These are phyloP conservation scores for Amblyraja radiata DNA, from an alignment of 2,797 vertebrate genomes.

Conservation along the genomic window DNA sequence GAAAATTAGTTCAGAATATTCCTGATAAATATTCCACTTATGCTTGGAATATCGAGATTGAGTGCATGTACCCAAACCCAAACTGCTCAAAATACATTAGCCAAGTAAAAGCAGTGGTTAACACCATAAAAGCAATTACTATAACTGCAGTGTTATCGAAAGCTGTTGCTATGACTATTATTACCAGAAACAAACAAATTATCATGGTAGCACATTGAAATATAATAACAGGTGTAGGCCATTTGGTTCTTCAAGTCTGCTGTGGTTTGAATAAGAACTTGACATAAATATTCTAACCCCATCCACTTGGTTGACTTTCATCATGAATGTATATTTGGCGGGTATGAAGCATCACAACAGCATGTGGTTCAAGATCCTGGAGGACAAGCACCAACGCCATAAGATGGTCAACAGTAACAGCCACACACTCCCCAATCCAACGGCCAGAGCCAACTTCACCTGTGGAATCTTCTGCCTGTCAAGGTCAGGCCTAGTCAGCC, in stretches of 20 bases:
- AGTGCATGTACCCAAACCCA: neutral
- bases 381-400: no score
- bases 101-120: neutral
- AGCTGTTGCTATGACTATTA: neutral
- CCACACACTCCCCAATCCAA: no score
- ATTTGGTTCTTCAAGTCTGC: neutral
- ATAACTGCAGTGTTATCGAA: neutral
- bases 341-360: no score
- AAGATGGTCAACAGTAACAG: no score
- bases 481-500: no score
- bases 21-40: neutral
- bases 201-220: neutral
- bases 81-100: neutral
- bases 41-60: neutral
- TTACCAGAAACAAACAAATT: neutral
- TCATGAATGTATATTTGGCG: no score
- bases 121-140: neutral
- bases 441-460: no score
- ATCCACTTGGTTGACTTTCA: no score
- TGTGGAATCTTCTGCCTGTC: no score
- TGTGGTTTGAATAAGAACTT: neutral
- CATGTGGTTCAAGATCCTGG: no score
- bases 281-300: neutral
- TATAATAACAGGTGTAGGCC: neutral
- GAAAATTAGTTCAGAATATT: neutral